Evolutionary conservation across 35 echinoderm and acorn worm species (phyloP).

Genomic region (Amphiura filiformis): DNA sequence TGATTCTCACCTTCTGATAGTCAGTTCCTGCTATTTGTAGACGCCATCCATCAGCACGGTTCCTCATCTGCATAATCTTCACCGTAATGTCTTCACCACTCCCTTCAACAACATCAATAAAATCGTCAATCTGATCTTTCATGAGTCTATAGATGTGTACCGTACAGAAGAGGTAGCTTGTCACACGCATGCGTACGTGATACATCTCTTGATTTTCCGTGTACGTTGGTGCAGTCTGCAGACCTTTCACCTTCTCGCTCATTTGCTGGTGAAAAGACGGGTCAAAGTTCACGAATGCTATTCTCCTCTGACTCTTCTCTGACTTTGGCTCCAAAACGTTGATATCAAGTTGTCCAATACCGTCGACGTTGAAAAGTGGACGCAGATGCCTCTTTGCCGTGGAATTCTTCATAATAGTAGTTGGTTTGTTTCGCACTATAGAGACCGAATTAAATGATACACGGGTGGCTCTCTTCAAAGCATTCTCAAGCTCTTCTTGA

Average conservation of each 20-base stretch:
- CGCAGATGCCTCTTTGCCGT: background rate
- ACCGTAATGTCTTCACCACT: background rate
- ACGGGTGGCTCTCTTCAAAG: background rate
- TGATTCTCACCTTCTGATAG: background rate
- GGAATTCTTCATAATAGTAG: background rate
- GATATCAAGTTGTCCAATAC: background rate
- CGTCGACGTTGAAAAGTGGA: background rate
- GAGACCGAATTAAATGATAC: background rate
- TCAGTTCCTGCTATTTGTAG: background rate
- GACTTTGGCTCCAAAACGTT: background rate
- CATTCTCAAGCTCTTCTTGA: conserved; percentile 17
- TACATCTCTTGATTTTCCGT: background rate
- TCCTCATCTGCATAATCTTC: background rate
- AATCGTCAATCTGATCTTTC: background rate
- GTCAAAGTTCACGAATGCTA: background rate
- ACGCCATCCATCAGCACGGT: background rate
- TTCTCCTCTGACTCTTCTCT: background rate
- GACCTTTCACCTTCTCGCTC: background rate
- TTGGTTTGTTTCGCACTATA: background rate
- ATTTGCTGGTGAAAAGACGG: background rate
- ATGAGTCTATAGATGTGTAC: background rate
- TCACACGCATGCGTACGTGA: background rate
- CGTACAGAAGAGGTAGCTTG: background rate
- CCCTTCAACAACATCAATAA: background rate
- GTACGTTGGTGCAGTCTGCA: background rate